Evolutionary conservation across 2,113 vertebrate species (phyloP), one percentile per base, ranked within the genome.

Genomic region (Mastomys natalensis): DNA sequence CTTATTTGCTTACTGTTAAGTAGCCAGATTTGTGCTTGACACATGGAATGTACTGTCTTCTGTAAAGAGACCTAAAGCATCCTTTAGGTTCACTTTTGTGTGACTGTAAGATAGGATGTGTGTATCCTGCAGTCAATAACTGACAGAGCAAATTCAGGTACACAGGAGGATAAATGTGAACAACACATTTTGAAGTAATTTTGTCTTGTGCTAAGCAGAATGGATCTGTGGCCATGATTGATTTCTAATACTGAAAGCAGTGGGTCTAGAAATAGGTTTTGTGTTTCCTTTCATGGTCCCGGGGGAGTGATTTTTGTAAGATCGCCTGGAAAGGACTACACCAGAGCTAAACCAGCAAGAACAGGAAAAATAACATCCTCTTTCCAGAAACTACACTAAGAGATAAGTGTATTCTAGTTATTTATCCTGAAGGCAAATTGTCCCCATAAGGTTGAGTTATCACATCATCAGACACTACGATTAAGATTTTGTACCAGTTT

Each of bases 381-480:
- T 89, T 81, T 24, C 48, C 22, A 60, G 40, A 82, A 60, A 45
- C 19, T 43, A 80, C 6, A 16, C n/a, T n/a, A 55, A 88, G 76
- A 96, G 72, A 34, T 24, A 15, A 48, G 8, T 58, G 34, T 82
- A 80, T 97, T 78, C 73, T 45, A 62, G 68, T 53, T 73, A n/a
- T 5, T 21, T 48, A 89, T 87, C 19, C 37, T 21, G 53, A 74
- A 84, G 40, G 82, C 87, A 93, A 84, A 26, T 58, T 43, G 92
- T 24, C 78, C 92, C 51, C 37, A 73, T 88, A 60, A 78, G 37
- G 45, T n/a, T 93, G 87, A 68, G 13, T 51, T 81, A 90, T 88
- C 31, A 34, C 9, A 5, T 86, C 77, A 85, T 82, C 80, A 66
- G 84, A 95, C 64, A 81, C 43, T 58, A 64, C 68, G 40, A 29